A percentile compares a stretch with the other conserved stretches of the same genome.
These are phyloP conservation scores for Aplysia californica DNA, from an alignment of 1,140 invertebrate genomes.

Conservation along the genomic window DNA sequence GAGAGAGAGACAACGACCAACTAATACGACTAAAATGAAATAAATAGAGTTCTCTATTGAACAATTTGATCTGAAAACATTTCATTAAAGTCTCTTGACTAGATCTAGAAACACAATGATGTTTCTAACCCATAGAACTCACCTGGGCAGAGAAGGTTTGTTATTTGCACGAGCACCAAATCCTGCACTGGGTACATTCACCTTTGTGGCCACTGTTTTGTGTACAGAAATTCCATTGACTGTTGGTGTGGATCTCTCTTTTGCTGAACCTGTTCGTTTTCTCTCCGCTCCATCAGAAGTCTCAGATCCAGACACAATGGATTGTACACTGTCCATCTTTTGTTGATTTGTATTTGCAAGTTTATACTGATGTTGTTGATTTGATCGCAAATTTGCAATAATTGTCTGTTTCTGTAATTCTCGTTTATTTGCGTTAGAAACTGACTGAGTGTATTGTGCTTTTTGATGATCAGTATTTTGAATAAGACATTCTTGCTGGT, in stretches of 20 bases:
- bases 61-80: too few species aligned
- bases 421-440: background rate
- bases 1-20: too few species aligned
- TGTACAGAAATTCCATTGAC: background rate
- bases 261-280: background rate
- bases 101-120: too few species aligned
- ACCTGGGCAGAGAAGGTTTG: background rate
- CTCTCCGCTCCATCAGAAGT: too few species aligned
- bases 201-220: background rate
- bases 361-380: background rate
- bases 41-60: too few species aligned
- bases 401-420: background rate
- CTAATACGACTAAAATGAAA: too few species aligned
- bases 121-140: too few species aligned
- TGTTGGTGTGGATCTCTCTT: background rate
- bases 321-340: background rate
- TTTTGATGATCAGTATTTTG: background rate
- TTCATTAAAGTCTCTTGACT: too few species aligned
- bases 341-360: background rate
- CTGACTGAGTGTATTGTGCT: background rate
- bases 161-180: background rate
- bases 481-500: background rate
- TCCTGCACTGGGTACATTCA: background rate
- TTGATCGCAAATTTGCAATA: background rate
- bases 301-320: too few species aligned